phyloP scores from a whole-genome alignment of 53 echinoderm and acorn worm species.

The Arbacia lixula region DNA sequence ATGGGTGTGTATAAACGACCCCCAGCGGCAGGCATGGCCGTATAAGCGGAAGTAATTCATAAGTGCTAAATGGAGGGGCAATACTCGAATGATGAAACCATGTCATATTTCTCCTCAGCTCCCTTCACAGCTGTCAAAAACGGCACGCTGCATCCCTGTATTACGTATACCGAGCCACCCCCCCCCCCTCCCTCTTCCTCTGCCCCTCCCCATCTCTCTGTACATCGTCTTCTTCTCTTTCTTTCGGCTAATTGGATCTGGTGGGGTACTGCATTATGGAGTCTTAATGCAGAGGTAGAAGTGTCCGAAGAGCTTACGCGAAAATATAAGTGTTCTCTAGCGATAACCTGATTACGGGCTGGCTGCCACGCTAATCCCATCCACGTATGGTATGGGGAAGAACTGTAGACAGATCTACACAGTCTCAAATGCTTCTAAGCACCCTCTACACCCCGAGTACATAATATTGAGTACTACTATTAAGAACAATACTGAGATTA shows the following conservation, averaged over 20 bases:
- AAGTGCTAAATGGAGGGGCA: slow-evolving; percentile 23
- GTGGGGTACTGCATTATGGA: slow-evolving; percentile 19
- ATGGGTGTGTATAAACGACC: too few species aligned
- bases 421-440: too few species aligned
- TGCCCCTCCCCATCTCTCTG: not conserved
- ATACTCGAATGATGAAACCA: not conserved
- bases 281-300: not conserved
- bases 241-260: slow-evolving; percentile 15
- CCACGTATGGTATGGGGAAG: too few species aligned
- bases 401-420: too few species aligned
- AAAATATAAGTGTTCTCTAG: slow-evolving; percentile 33
- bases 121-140: slow-evolving; percentile 32
- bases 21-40: too few species aligned
- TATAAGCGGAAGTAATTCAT: not conserved
- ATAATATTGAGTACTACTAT: too few species aligned
- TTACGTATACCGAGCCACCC: not conserved
- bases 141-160: not conserved
- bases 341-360: slow-evolving; percentile 21
- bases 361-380: too few species aligned
- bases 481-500: too few species aligned
- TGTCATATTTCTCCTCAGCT: too few species aligned
- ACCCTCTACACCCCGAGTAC: too few species aligned
- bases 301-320: not conserved
- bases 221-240: slow-evolving; percentile 1
- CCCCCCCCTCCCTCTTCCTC: too few species aligned